These are phyloP conservation scores for Balaeniceps rex DNA, from an alignment of 2,113 vertebrate genomes.

Conservation along the genomic window DNA sequence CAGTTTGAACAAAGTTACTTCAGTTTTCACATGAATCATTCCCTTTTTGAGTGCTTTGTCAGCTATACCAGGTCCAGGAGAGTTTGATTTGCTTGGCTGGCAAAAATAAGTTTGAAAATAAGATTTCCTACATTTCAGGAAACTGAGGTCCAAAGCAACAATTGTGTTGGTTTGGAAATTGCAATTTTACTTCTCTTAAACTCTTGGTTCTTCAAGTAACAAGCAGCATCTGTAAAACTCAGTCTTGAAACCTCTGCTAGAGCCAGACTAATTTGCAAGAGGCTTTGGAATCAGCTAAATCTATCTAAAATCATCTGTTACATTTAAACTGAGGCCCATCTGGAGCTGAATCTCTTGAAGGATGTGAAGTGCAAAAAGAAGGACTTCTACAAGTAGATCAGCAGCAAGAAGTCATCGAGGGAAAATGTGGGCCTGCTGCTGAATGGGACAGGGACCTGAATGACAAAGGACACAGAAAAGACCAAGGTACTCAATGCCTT, in stretches of 20 bases:
- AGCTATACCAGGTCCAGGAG: neutral
- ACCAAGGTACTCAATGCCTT: neutral
- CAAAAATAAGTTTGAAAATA: neutral
- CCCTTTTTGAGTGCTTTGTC: neutral
- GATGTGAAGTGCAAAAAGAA: neutral
- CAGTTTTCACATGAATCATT: neutral
- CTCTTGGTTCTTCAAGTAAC: neutral
- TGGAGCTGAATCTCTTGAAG: neutral
- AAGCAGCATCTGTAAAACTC: neutral
- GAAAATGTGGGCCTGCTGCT: neutral
- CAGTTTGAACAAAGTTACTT: neutral
- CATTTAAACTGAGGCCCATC: neutral
- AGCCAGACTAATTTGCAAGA: neutral
- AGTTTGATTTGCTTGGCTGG: neutral
- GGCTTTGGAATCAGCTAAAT: neutral
- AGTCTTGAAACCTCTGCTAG: neutral
- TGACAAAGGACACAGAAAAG: neutral
- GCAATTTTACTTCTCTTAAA: neutral
- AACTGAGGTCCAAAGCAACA: neutral
- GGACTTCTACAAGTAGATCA: neutral
- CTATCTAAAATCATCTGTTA: neutral
- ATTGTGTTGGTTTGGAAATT: neutral
- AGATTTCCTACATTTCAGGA: neutral
- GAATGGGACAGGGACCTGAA: neutral
- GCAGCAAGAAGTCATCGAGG: neutral